Evolutionary conservation across 2,797 vertebrate species (phyloP).

Genomic region (Otolemur crassicaudatus): DNA sequence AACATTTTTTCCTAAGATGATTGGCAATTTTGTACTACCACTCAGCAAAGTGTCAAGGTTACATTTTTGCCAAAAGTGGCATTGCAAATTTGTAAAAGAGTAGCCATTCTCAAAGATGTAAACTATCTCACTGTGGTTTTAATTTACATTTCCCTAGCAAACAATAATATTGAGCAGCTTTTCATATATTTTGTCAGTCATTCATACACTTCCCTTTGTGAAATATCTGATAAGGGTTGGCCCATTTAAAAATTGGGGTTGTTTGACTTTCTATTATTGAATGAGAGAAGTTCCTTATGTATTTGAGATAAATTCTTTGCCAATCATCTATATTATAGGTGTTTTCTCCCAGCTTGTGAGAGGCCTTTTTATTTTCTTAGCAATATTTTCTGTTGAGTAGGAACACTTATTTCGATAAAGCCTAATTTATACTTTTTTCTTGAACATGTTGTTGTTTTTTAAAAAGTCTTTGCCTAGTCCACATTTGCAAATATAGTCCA

Average conservation of each 20-base stretch:
- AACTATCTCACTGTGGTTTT: conserved; percentile 2
- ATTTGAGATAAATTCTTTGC: background rate
- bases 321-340: background rate
- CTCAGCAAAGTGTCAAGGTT: background rate
- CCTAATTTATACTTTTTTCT: background rate
- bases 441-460: background rate
- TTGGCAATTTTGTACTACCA: background rate
- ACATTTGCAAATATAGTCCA: background rate
- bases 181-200: background rate
- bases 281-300: background rate
- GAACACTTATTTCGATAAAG: conserved; percentile 5
- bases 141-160: background rate
- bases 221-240: background rate
- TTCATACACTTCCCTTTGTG: background rate
- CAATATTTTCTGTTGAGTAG: background rate
- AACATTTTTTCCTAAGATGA: background rate
- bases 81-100: background rate
- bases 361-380: background rate
- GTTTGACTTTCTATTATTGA: background rate
- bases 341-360: background rate
- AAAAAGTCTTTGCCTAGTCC: background rate
- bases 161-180: background rate
- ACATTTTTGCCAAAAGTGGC: background rate
- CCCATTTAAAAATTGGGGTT: background rate
- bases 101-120: background rate